Evolutionary conservation across 2,797 vertebrate species (phyloP), one percentile per base, ranked within the genome.

Genomic region (Cirrhinus molitorella): DNA sequence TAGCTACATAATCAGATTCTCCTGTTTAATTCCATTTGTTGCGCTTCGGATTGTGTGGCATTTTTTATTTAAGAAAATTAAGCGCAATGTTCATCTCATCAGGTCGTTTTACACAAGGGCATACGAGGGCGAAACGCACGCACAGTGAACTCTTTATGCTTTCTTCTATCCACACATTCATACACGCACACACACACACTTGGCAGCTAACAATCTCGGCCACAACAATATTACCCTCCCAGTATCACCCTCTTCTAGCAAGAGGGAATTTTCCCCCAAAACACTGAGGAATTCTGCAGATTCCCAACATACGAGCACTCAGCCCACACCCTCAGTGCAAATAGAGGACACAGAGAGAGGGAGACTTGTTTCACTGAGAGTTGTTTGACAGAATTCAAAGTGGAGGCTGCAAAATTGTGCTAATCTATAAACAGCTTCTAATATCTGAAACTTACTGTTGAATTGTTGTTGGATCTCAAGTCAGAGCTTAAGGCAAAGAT

Each of bases 221-320:
- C 88, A 88, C 88, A 87, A 87, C 84, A 91, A 87, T 80, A 88
- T 81, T 88, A 88, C 87, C 85, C 86, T 88, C 31, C 88, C 78
- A 80, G 86, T 80, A 88, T 81, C 89, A 88, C 86, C 87, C 86
- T 88, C 31, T 87, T 89, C 89, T 88, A 92, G 85, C 21, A 71
- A 88, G 80, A 65, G 91, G 91, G 91, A 95, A 92, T 93, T 91
- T 91, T 85, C 83, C 85, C 90, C 87, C 28, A 92, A 93, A 94
- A 94, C 92, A 91, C 89, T 83, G 90, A 49, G 89, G 92, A 93
- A 92, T 94, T 93, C 89, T 90, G 84, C 85, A 86, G 72, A 85
- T 87, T 88, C 65, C 87, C 80, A 90, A 92, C 90, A 93, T 89
- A 90, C 83, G 87, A 91, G 89, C 88, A 88, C 55, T 87, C 89